These are phyloP conservation scores for Pandion haliaetus DNA, from an alignment of 2,113 vertebrate genomes.

Conservation along the genomic window DNA sequence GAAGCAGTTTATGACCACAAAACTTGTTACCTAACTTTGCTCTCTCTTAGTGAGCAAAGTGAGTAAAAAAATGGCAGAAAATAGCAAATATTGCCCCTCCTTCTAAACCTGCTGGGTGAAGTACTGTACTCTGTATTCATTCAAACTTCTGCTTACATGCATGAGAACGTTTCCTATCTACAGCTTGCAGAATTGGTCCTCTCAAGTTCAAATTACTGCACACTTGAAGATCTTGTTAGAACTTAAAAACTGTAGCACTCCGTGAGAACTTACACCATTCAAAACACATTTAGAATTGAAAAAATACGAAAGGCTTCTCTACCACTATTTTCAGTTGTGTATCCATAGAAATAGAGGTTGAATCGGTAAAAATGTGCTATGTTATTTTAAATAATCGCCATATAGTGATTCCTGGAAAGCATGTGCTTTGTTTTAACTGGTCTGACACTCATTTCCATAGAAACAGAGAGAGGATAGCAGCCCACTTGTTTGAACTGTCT, in stretches of 20 bases:
- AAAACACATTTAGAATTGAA: background rate
- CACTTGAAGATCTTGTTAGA: background rate
- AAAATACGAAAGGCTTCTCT: background rate
- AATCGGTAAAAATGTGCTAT: constrained; percentile 1
- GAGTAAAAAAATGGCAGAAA: background rate
- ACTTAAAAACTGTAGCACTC: background rate
- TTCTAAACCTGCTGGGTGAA: background rate
- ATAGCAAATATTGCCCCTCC: background rate
- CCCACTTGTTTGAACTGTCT: constrained; percentile 40
- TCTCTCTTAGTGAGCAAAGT: background rate
- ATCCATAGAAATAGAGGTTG: constrained; percentile 27
- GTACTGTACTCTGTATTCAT: background rate
- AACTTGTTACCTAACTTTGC: background rate
- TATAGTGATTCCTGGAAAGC: constrained; percentile 39
- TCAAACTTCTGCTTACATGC: background rate
- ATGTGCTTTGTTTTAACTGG: constrained; percentile 19
- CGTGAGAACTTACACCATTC: background rate
- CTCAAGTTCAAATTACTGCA: background rate
- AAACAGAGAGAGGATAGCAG: constrained; percentile 42
- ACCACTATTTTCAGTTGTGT: background rate
- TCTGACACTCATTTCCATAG: constrained; percentile 56
- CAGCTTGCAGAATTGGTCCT: background rate
- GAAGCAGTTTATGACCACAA: background rate
- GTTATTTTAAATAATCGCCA: constrained; percentile 49
- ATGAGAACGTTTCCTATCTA: background rate